phyloP scores from a whole-genome alignment of 1,140 invertebrate species.

The Trichonephila inaurata region DNA sequence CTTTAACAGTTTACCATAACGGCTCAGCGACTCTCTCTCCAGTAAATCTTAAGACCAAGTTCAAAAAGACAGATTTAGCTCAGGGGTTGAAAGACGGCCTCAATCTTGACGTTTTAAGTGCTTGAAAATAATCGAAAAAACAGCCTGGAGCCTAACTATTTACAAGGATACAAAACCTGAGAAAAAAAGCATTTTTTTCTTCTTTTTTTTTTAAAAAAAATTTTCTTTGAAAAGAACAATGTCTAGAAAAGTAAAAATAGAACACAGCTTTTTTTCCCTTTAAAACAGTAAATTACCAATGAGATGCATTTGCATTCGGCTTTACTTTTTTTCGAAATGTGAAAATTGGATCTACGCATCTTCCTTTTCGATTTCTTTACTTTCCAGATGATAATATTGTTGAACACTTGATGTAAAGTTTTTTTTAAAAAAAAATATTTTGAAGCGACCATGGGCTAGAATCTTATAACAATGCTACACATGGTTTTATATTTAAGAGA shows the following conservation, averaged over 20 bases:
- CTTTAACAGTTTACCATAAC: background rate
- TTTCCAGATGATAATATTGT: no score
- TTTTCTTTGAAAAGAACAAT: background rate
- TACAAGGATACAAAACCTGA: background rate
- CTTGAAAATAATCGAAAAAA: background rate
- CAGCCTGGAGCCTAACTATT: background rate
- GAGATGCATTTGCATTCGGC: no score
- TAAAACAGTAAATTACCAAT: background rate
- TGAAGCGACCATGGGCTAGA: no score
- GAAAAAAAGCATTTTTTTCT: background rate
- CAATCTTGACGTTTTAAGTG: background rate
- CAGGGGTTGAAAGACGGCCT: background rate
- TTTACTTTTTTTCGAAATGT: no score
- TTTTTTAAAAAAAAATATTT: no score
- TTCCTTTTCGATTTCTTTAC: no score
- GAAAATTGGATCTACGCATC: no score
- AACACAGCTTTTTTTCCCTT: background rate
- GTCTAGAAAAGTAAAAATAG: background rate
- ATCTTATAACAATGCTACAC: no score
- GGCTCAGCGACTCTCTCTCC: background rate
- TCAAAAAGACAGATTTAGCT: slow-evolving; percentile 11
- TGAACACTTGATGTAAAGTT: no score
- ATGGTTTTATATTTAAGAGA: no score
- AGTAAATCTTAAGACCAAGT: background rate
- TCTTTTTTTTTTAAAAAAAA: background rate